Evolutionary conservation across 2,797 vertebrate genomes (phyloP), one percentile per base, ranked within the genome.

Genomic region (Artibeus lituratus): DNA sequence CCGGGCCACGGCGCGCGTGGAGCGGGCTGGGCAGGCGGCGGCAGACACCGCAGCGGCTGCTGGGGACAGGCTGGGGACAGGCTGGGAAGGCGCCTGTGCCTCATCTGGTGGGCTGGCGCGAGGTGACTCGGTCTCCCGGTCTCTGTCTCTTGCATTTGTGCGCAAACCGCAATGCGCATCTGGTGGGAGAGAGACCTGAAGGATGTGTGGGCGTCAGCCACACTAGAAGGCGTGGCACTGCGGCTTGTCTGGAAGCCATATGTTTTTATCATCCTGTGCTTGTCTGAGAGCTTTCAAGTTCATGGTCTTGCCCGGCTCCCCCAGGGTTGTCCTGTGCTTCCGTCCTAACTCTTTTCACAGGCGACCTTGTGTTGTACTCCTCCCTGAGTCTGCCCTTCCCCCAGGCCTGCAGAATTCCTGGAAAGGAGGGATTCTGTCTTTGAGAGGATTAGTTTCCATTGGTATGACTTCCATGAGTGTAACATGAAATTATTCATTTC

Each of bases 1-100:
- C 0, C 0, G 0, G 19, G 11, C 29, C 4, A 19, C 10, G 1
- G 53, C 8, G 0, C 2, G 47, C 74, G 7, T 0, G 21, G 4
- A 14, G 44, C 10, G 22, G n/a, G 57, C 35, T 0, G 49, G 18
- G 32, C 84, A 18, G 51, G 72, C 0, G 0, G 9, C 11, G 19
- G 32, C 15, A 9, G 76, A 49, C 3, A 14, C 2, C 3, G 18
- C 1, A 9, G 29, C 2, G 51, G 21, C n/a, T 51, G 83, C 86
- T 26, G 44, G 44, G 44, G 44, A 44, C 10, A 15, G 44, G 29
- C 3, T 18, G 16, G 44, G 44, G 16, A 29, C 29, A 42, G 24
- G 47, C 32, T 0, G 2, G 8, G 16, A 10, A 49, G 69, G 84
- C 4, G 57, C 11, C 49, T 18, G 12, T 18, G 44, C 0, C 0